Percentiles rank a stretch among this genome's conserved stretches.
Conservation (phyloP, 2,797 vertebrate genomes). For the Lacerta agilis region DNA sequence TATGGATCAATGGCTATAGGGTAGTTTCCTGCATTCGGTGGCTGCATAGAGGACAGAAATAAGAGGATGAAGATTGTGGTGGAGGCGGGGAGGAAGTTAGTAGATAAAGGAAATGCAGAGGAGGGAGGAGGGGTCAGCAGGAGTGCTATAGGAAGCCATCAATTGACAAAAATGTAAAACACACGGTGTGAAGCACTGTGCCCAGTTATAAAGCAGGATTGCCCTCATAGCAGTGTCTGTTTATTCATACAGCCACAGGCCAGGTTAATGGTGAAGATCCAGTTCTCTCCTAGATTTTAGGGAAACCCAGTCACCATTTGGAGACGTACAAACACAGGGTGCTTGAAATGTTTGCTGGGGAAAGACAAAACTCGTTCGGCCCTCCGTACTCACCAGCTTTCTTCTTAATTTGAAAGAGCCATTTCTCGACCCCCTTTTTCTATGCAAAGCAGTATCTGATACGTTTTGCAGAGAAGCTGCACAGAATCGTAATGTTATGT, state of each 20-base stretch:
- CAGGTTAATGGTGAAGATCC: not conserved
- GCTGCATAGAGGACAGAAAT: not conserved
- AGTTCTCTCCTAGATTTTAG: not conserved
- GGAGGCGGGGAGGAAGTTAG: not conserved
- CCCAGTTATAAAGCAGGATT: not conserved
- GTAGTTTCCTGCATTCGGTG: not conserved
- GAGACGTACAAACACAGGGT: not conserved
- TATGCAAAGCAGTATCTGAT: not conserved
- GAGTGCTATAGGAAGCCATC: slow-evolving; percentile 8
- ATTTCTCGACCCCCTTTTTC: slow-evolving; percentile 43
- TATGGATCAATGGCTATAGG: not conserved
- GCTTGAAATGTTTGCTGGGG: slow-evolving; percentile 45
- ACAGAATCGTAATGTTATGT: not conserved
- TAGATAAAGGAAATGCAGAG: not conserved
- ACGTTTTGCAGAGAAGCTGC: not conserved
- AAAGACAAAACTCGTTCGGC: slow-evolving; percentile 49
- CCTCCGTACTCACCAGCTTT: not conserved
- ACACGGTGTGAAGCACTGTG: not conserved
- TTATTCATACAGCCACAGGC: not conserved
- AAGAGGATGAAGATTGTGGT: not conserved
- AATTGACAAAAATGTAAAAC: not conserved
- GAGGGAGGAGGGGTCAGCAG: accelerated
- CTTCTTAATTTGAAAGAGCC: slow-evolving; percentile 15
- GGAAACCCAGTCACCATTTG: not conserved
- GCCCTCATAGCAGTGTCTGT: not conserved